Evolutionary conservation across 2,797 vertebrate species (phyloP), one percentile per base, ranked within the genome.

Genomic region (Fundulus diaphanus): DNA sequence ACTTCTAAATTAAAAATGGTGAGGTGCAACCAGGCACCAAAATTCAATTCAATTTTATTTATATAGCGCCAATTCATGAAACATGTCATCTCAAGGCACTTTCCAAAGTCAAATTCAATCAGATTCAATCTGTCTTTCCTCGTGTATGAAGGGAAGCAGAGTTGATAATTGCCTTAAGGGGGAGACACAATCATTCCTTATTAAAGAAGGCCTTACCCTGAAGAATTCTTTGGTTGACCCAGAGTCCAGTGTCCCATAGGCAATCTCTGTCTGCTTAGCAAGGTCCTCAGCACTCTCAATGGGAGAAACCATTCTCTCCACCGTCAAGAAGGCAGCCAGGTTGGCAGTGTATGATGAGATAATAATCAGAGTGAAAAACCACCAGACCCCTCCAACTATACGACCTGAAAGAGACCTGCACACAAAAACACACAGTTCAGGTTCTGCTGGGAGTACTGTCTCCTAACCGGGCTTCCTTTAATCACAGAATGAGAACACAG

Each of bases 301-400:
- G 70, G 98, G 98, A 78, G 98, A 99, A 78, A 99, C 98, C 98
- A 99, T 99, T 90, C 98, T 96, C 94, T 99, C 98, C 76, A 99
- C 98, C 0, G 98, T 99, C 91, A 99, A 96, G 94, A 99, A 99
- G 91, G 98, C 98, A 91, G 98, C 98, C 95, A 99, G 94, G 94
- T 99, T 99, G 90, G 98, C 98, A 90, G 97, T 99, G 96, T 99
- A 99, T 84, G 98, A 99, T 37, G 98, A 99, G 93, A 99, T 99
- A 93, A 99, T 99, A 95, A 99, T 99, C 92, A 99, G 95, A 83
- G 98, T 99, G 95, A 99, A 99, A 95, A 99, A 99, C 98, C 97
- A 99, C 98, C 98, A 99, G 81, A 99, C 98, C 73, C 98, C 98
- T 89, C 98, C 98, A 82, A 99, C 98, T 93, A 99, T 99, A 88